A percentile compares a stretch with the other conserved stretches of the same genome.
These are phyloP conservation scores for Plodia interpunctella DNA, from an alignment of 1,140 invertebrate genomes.

Conservation along the genomic window DNA sequence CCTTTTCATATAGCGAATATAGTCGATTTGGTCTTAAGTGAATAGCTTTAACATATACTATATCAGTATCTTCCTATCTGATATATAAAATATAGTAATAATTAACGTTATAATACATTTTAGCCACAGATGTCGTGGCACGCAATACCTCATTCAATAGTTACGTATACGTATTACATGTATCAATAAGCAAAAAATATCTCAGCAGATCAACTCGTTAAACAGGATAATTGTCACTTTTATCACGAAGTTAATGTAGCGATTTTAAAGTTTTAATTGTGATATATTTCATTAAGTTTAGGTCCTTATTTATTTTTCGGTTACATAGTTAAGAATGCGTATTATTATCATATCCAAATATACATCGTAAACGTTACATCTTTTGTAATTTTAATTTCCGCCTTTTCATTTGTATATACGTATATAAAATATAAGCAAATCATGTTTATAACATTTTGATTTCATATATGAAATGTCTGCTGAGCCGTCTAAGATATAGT, in stretches of 20 bases:
- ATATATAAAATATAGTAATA: slow-evolving; percentile 42
- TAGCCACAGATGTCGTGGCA: slow-evolving; percentile 70
- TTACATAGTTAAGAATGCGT: not conserved
- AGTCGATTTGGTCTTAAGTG: slow-evolving; percentile 65
- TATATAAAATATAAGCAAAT: not conserved
- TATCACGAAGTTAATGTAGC: not conserved
- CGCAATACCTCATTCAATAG: slow-evolving; percentile 69
- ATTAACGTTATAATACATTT: slow-evolving; percentile 39
- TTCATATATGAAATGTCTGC: slow-evolving; percentile 16
- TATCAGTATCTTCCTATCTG: slow-evolving; percentile 71
- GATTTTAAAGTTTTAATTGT: not conserved
- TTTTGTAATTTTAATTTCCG: not conserved
- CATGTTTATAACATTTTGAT: not conserved
- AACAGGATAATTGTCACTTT: no score
- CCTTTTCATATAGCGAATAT: slow-evolving; percentile 3
- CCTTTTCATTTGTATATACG: not conserved
- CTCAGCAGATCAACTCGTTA: slow-evolving; percentile 33
- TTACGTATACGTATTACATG: slow-evolving; percentile 37
- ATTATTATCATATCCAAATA: slow-evolving; percentile 10
- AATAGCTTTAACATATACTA: slow-evolving; percentile 69
- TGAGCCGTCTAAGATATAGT: slow-evolving; percentile 34
- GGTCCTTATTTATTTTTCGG: slow-evolving; percentile 5
- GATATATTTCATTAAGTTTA: not conserved
- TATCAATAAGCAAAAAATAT: slow-evolving; percentile 41
- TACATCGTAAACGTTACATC: not conserved